Evolutionary conservation across 2,113 vertebrate genomes (phyloP).

Genomic region (Anhinga rufa): DNA sequence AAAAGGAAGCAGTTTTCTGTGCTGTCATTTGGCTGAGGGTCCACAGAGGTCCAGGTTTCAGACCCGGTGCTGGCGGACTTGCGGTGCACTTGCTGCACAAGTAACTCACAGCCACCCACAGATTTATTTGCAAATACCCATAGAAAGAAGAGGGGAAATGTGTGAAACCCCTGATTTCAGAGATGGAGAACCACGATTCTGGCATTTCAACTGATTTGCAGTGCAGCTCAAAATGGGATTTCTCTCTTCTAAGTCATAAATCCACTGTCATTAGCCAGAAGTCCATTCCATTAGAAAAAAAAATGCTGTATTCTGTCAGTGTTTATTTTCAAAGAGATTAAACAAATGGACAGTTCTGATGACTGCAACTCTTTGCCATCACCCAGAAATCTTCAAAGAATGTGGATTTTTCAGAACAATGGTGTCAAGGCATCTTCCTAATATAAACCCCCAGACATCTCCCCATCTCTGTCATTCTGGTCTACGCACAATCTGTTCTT

Average conservation of each 20-base stretch:
- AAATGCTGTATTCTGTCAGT: not conserved
- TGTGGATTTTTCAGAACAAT: not conserved
- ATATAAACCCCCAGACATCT: not conserved
- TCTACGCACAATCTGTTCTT: not conserved
- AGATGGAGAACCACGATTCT: not conserved
- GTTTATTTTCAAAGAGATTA: not conserved
- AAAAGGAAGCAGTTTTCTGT: not conserved
- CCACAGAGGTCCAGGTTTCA: not conserved
- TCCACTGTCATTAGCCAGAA: not conserved
- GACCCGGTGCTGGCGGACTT: fast-evolving
- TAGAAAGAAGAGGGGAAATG: not conserved
- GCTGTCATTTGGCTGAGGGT: not conserved
- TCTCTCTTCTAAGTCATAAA: not conserved
- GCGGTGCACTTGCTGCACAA: not conserved
- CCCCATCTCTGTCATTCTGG: fast-evolving
- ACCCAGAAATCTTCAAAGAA: not conserved
- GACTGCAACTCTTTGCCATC: not conserved
- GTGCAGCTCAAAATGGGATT: not conserved
- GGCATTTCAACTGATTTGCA: not conserved
- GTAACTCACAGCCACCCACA: fast-evolving
- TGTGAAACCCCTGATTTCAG: not conserved
- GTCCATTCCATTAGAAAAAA: not conserved
- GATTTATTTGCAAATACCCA: not conserved
- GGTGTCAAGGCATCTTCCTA: not conserved
- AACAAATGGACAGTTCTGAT: not conserved